These are phyloP conservation scores for Caerostris darwini DNA, from an alignment of 1,140 invertebrate species.

Conservation along the genomic window DNA sequence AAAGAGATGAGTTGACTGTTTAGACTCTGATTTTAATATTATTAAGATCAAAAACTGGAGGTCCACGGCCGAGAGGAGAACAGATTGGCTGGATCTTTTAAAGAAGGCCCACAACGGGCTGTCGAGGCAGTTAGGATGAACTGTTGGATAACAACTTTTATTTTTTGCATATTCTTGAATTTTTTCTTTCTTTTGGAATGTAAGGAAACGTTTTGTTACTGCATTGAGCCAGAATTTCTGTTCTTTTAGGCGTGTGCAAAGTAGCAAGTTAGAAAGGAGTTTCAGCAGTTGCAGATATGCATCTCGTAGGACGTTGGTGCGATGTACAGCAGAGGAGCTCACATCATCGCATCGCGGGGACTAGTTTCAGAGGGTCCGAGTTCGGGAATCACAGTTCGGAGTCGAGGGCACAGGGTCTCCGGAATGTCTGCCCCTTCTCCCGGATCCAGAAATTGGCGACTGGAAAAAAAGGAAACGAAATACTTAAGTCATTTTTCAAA, in stretches of 20 bases:
- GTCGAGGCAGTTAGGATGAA: too few relatives aligned
- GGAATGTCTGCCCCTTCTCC: constrained; percentile 80
- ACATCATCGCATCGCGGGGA: background rate
- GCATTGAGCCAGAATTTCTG: too few relatives aligned
- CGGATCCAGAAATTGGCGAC: constrained; percentile 82
- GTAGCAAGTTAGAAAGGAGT: background rate
- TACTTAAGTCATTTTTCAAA: too few relatives aligned
- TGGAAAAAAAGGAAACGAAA: constrained; percentile 70
- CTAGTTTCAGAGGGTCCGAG: background rate
- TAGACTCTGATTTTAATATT: too few relatives aligned
- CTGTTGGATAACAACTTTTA: too few relatives aligned
- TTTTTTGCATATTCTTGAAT: background rate
- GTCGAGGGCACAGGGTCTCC: constrained; percentile 79
- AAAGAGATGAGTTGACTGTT: too few relatives aligned
- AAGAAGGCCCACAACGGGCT: too few relatives aligned
- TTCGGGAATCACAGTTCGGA: constrained; percentile 73
- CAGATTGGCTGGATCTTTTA: too few relatives aligned
- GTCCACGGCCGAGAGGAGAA: too few relatives aligned
- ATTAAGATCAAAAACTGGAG: too few relatives aligned
- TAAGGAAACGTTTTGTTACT: background rate
- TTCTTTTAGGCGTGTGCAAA: background rate
- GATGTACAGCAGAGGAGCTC: too few relatives aligned
- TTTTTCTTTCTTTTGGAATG: background rate
- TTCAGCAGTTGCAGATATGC: background rate
- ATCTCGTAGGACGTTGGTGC: background rate